phyloP scores from a whole-genome alignment of 2,113 vertebrate genomes.

The cattle (Bos taurus) region DNA sequence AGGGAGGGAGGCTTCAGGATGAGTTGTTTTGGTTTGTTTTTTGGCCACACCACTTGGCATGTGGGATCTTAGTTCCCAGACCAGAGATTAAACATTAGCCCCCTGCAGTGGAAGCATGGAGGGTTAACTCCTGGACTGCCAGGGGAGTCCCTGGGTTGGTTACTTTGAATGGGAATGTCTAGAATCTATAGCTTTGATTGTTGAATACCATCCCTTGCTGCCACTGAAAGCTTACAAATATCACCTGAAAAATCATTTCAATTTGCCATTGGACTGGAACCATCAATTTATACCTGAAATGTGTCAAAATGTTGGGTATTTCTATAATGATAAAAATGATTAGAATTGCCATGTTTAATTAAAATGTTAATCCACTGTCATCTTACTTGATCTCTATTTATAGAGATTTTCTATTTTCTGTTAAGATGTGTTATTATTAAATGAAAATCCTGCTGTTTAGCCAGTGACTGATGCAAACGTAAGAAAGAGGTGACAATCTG shows the following conservation, averaged over 20 bases:
- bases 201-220: slow-evolving; percentile 46
- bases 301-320: slow-evolving; percentile 71
- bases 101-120: background rate
- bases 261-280: slow-evolving; percentile 54
- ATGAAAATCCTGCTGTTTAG: background rate
- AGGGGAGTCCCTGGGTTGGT: background rate
- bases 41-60: background rate
- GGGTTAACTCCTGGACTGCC: background rate
- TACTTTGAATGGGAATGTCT: slow-evolving; percentile 24
- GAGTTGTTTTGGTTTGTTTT: background rate
- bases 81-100: background rate
- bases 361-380: slow-evolving; percentile 67
- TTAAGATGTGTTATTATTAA: slow-evolving; percentile 55
- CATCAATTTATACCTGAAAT: slow-evolving; percentile 63
- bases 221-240: slow-evolving; percentile 58
- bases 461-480: background rate
- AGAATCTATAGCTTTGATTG: slow-evolving; percentile 8
- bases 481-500: background rate
- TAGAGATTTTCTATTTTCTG: slow-evolving; percentile 51
- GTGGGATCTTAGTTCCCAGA: background rate
- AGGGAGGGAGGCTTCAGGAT: background rate
- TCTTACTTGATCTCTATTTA: slow-evolving; percentile 50
- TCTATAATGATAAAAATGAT: slow-evolving; percentile 61
- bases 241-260: slow-evolving; percentile 54
- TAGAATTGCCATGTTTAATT: slow-evolving; percentile 63